Base-by-base conservation (phyloP, 1,140 invertebrate species). In the Psilanteris sp. region DNA sequence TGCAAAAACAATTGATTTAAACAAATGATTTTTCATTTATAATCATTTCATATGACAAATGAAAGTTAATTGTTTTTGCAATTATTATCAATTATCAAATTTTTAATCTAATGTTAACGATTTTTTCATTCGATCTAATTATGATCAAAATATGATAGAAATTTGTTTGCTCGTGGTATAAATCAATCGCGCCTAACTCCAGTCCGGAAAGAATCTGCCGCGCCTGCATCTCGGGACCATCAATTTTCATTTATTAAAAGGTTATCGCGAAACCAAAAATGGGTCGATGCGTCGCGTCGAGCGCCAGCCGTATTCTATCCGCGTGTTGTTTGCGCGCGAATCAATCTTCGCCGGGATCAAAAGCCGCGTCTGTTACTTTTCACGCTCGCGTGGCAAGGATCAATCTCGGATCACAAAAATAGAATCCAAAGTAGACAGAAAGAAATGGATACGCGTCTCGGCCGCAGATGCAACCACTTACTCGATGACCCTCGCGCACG, bases 331-430 rank as follows among this genome's bases (percentile, higher is more conserved):
- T 72, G 48, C 48, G 46, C 54, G 54, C 39, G 57, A 68, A 64
- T 72, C 57, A 64, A 64, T 72, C 50, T 73, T 29, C 20, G 15
- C 16, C n/a, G 34, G 14, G 44, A 57, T 67, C 27, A 24, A 37
- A 41, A n/a, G n/a, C 44, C 15, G 57, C 72, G 68, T 76, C 72
- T 76, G 72, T 64, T 68, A 59, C 52, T 77, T 71, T 76, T 76
- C 64, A 64, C 52, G 54, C 44, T 67, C 62, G 71, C 71, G 72
- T 76, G 72, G 64, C 72, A 50, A 50, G 72, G 55, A 76, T 70
- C 64, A 64, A 55, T 62, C 64, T 70, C 29, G 13, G 18, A 11
- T 15, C 34, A 52, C 61, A 39, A 77, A 77, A 77, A 67, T 71
- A 71, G 67, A 71, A 54, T 61, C 59, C 46, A 66, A 67, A 71